These are phyloP conservation scores for Scaptomyza reducta DNA, from an alignment of 2,888 invertebrate genomes.

Conservation along the genomic window DNA sequence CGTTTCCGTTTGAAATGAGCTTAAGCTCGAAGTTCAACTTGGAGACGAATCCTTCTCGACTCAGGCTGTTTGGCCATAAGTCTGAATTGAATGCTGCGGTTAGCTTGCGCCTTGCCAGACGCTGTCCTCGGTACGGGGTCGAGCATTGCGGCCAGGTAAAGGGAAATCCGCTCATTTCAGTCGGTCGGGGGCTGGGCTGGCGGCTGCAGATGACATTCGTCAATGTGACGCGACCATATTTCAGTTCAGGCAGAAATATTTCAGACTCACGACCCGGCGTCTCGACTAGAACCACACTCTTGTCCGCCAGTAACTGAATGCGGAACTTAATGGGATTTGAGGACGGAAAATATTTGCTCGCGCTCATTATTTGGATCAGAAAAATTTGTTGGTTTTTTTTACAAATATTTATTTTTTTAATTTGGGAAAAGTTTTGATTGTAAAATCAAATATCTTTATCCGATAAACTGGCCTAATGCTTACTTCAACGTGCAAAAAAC, in stretches of 20 bases:
- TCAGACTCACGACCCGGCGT: conserved; percentile 48
- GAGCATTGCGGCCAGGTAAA: neutral
- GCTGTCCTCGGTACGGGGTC: neutral
- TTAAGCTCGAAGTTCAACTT: conserved; percentile 37
- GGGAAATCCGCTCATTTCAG: neutral
- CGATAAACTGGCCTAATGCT: neutral
- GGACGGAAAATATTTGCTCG: conserved; percentile 5
- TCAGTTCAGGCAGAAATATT: conserved; percentile 53
- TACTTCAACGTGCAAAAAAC: too few relatives aligned
- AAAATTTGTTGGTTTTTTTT: neutral
- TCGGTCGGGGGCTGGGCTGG: conserved; percentile 3
- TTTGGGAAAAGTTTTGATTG: conserved; percentile 27
- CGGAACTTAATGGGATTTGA: conserved; percentile 15
- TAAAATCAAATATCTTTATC: conserved; percentile 14
- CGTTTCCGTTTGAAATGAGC: conserved; percentile 53
- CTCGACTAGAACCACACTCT: conserved; percentile 48
- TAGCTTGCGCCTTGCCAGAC: conserved; percentile 14
- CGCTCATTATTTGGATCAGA: neutral
- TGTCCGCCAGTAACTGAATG: conserved; percentile 44
- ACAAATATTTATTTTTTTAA: conserved; percentile 15
- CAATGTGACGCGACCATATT: conserved; percentile 28
- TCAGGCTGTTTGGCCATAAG: conserved; percentile 6
- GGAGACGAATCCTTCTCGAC: neutral
- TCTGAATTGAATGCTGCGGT: conserved; percentile 25
- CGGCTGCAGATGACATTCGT: conserved; percentile 41